Percentiles rank a stretch among this genome's conserved stretches.
Conservation (phyloP, 2,113 vertebrate species). For the Acrocephalus arundinaceus region DNA sequence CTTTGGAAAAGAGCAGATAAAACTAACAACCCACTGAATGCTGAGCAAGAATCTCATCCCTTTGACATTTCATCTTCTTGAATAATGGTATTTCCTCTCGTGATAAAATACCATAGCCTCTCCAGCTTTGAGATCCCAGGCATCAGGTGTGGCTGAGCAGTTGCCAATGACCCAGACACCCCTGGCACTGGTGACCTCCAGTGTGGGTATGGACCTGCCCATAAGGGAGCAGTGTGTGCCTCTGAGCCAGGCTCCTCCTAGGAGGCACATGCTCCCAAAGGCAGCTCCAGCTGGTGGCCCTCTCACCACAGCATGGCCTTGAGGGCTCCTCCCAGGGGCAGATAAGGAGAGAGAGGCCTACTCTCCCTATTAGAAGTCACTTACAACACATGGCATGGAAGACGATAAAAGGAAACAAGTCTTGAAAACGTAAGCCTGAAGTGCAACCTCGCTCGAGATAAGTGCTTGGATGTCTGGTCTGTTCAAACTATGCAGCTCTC, state of each 20-base stretch:
- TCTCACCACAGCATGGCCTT: neutral
- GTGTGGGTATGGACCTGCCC: neutral
- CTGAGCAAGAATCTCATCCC: neutral
- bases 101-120: neutral
- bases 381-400: neutral
- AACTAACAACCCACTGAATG: neutral
- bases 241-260: neutral
- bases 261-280: neutral
- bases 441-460: neutral
- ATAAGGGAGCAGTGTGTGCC: accelerated
- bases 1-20: neutral
- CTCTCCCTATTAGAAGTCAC: neutral
- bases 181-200: neutral
- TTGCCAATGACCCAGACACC: neutral
- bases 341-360: neutral
- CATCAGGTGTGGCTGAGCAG: neutral
- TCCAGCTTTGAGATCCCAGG: neutral
- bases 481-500: neutral
- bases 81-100: neutral
- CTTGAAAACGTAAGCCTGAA: neutral
- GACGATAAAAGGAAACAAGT: neutral
- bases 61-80: neutral
- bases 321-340: neutral
- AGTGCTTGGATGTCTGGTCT: neutral
- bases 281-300: neutral